Conservation (phyloP, 1,140 invertebrate species). For the Batillaria attramentaria region DNA sequence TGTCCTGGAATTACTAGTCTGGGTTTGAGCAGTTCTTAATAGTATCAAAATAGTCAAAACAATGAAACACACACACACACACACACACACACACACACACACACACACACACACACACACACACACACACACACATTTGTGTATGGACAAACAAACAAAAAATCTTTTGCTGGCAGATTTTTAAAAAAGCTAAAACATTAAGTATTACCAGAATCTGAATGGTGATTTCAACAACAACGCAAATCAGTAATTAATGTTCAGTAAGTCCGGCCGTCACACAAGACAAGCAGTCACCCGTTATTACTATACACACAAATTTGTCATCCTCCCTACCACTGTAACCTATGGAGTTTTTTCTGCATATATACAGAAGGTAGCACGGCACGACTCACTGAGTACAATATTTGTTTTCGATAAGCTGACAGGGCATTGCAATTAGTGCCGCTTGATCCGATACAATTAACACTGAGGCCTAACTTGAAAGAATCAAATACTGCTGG, state of each 20-base stretch:
- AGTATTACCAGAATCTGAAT: too few relatives aligned
- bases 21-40: neutral
- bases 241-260: neutral
- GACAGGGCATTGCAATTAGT: too few relatives aligned
- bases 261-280: neutral
- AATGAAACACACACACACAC: neutral
- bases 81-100: constrained; percentile 2
- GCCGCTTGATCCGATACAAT: too few relatives aligned
- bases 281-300: neutral
- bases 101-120: constrained; percentile 2
- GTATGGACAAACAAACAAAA: neutral
- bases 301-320: neutral
- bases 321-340: neutral
- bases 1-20: neutral
- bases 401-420: too few relatives aligned
- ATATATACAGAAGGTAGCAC: neutral
- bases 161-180: neutral
- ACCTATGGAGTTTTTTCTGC: neutral
- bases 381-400: too few relatives aligned
- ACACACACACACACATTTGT: neutral
- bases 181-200: neutral
- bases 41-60: neutral
- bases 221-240: too few relatives aligned
- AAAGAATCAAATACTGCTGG: too few relatives aligned
- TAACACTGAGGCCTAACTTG: too few relatives aligned